These are phyloP conservation scores for Lates japonicus DNA, from an alignment of 2,797 vertebrate genomes.

Conservation along the genomic window DNA sequence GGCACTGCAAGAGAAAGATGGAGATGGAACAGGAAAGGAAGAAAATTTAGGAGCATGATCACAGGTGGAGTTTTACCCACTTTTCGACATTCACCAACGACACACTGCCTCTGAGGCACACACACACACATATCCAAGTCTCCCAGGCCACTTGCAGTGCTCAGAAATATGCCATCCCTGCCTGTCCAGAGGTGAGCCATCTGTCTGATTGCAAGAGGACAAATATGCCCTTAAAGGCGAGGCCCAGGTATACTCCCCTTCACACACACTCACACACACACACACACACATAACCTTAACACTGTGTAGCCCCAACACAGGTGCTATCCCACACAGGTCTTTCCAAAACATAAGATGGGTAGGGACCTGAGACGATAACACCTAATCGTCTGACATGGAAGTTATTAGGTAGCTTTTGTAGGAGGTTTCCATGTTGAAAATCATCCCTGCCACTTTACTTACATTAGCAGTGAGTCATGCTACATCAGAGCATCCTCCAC, in stretches of 20 bases:
- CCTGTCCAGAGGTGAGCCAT: conserved; percentile 74
- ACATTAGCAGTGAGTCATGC: conserved; percentile 32
- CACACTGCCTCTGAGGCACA: conserved; percentile 39
- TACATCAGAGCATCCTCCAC: neutral
- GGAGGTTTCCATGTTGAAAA: conserved; percentile 32
- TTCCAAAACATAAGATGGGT: conserved; percentile 67
- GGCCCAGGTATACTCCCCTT: conserved; percentile 46
- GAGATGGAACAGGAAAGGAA: too few species aligned
- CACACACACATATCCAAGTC: conserved; percentile 48
- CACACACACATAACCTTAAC: conserved; percentile 52
- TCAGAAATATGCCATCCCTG: conserved; percentile 82
- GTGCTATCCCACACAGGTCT: conserved; percentile 74
- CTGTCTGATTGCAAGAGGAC: conserved; percentile 84
- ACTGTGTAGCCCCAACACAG: conserved; percentile 72
- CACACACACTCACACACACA: conserved; percentile 39
- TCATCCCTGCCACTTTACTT: neutral
- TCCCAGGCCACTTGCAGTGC: conserved; percentile 76
- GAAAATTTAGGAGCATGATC: too few species aligned
- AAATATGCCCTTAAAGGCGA: conserved; percentile 82
- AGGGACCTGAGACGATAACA: conserved; percentile 20
- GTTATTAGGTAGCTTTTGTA: conserved; percentile 15
- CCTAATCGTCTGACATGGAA: conserved; percentile 4
- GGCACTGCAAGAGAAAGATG: too few species aligned
- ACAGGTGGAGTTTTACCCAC: too few species aligned
- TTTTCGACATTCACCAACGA: too few species aligned